Conservation (phyloP, 2,113 vertebrate species). For the Burhinus bistriatus region DNA sequence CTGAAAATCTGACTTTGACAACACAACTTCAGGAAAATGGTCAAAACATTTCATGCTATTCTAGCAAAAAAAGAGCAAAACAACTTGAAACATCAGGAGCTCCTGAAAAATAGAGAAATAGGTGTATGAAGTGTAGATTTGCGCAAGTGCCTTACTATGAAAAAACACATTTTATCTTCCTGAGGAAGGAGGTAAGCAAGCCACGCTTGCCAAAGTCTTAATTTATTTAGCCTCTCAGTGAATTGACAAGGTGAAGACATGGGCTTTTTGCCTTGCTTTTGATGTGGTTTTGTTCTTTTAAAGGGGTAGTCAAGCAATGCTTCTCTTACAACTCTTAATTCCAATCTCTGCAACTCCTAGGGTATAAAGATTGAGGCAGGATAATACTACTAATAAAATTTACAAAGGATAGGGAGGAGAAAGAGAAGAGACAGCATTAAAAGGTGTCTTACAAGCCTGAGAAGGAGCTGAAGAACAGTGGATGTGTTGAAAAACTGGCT, state of each 20-base stretch:
- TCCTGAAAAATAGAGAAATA: not conserved
- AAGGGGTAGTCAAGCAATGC: not conserved
- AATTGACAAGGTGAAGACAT: not conserved
- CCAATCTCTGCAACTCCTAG: not conserved
- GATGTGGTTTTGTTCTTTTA: not conserved
- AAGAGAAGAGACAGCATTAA: not conserved
- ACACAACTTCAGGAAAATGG: not conserved
- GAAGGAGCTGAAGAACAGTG: not conserved
- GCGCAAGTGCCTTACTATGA: not conserved
- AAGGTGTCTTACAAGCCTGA: not conserved
- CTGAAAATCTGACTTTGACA: not conserved
- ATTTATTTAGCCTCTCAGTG: not conserved
- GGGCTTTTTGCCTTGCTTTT: not conserved
- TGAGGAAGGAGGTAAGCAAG: not conserved
- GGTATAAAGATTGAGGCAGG: not conserved
- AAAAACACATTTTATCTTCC: not conserved
- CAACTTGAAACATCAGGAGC: not conserved
- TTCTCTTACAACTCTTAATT: not conserved
- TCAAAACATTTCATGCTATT: not conserved
- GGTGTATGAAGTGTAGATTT: not conserved
- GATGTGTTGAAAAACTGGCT: not conserved
- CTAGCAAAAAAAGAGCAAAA: not conserved
- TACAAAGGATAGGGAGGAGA: not conserved
- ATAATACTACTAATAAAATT: not conserved
- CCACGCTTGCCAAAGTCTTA: not conserved